Conservation (phyloP, 2,888 invertebrate species). For the Liodrosophila aerea region DNA sequence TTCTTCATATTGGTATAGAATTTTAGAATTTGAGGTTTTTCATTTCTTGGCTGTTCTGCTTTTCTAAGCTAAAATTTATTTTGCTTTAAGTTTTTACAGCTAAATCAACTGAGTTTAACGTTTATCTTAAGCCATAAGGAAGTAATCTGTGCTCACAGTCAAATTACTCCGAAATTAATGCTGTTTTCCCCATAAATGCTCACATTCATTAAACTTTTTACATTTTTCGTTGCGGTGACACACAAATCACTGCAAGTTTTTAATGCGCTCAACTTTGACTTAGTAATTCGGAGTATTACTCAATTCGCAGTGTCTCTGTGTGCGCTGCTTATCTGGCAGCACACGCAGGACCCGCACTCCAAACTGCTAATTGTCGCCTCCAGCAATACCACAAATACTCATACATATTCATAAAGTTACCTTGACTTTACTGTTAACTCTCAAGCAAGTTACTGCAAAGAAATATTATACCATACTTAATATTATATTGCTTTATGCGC, state of each 20-base stretch:
- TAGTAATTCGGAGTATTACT: background rate
- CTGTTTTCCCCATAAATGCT: slow-evolving; percentile 6
- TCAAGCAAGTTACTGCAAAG: slow-evolving; percentile 13
- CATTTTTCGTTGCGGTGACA: slow-evolving; percentile 21
- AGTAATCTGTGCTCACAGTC: slow-evolving; percentile 18
- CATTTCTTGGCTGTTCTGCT: background rate
- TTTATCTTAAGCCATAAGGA: slow-evolving; percentile 15
- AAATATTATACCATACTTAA: background rate
- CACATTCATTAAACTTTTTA: slow-evolving; percentile 47
- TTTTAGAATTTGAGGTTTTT: slow-evolving; percentile 31
- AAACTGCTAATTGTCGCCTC: slow-evolving; percentile 54
- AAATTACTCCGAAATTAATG: slow-evolving; percentile 27
- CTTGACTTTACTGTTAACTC: slow-evolving; percentile 16
- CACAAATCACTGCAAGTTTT: slow-evolving; percentile 31
- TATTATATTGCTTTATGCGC: background rate
- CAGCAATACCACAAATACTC: slow-evolving; percentile 16
- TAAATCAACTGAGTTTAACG: slow-evolving; percentile 22
- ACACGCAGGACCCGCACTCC: slow-evolving; percentile 6
- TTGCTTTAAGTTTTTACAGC: slow-evolving; percentile 8
- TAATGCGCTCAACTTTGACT: slow-evolving; percentile 26
- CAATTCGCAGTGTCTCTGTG: background rate
- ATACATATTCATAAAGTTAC: slow-evolving; percentile 9
- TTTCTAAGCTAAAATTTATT: too few relatives aligned
- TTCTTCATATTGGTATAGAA: slow-evolving; percentile 29
- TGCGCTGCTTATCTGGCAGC: slow-evolving; percentile 38